Evolutionary conservation across 1,140 invertebrate genomes (phyloP).

Genomic region (Holcopasites calliopsidis): DNA sequence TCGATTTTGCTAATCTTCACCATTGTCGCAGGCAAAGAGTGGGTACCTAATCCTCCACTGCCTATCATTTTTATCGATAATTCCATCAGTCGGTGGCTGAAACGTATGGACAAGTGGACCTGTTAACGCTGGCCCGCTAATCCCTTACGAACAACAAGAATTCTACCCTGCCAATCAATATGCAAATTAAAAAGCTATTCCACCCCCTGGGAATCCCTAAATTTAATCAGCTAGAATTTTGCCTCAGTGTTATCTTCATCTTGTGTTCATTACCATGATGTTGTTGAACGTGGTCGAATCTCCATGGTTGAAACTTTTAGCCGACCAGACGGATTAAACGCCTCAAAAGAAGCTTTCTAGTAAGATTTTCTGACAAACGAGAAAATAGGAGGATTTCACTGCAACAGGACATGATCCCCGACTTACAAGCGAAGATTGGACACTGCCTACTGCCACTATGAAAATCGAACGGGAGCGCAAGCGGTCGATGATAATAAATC

Average conservation of each 20-base stretch:
- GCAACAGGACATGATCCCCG: not conserved
- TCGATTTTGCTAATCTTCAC: not conserved
- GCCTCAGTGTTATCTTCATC: not conserved
- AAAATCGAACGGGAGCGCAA: not conserved
- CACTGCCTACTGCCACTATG: not conserved
- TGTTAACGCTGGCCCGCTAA: slow-evolving; percentile 16
- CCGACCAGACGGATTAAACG: slow-evolving; percentile 8
- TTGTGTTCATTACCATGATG: not conserved
- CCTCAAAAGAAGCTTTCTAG: not conserved
- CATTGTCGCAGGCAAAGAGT: not conserved
- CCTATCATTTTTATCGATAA: slow-evolving; percentile 22
- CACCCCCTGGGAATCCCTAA: not conserved
- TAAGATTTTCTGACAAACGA: not conserved
- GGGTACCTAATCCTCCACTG: not conserved
- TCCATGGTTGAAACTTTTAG: not conserved
- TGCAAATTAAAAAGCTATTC: slow-evolving; percentile 42
- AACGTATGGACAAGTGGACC: not conserved
- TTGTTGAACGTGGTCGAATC: not conserved
- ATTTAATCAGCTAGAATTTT: slow-evolving; percentile 15
- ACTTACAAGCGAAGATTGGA: not conserved
- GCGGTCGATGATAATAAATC: slow-evolving; percentile 12
- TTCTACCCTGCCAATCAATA: slow-evolving; percentile 60
- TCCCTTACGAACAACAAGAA: slow-evolving; percentile 27
- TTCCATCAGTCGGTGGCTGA: slow-evolving; percentile 32
- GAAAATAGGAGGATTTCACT: not conserved